A percentile compares a stretch with the other conserved stretches of the same genome.
Evolutionary conservation across 2,113 vertebrate species (phyloP).

Genomic region (Malaclemys terrapin): DNA sequence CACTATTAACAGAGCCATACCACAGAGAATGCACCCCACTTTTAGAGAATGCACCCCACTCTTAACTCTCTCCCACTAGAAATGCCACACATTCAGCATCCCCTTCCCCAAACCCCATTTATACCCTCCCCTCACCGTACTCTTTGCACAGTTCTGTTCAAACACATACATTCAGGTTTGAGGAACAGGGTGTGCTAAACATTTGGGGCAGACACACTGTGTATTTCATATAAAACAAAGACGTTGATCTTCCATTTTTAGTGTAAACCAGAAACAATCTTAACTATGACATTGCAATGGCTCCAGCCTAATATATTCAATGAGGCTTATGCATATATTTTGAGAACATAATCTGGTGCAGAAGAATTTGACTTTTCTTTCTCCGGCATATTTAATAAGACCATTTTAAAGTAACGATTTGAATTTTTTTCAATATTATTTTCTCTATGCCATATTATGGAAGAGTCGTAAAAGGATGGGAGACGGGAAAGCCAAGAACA

Average conservation of each 20-base stretch:
- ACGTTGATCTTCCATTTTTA: background rate
- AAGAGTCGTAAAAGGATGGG: background rate
- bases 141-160: background rate
- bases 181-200: background rate
- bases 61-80: background rate
- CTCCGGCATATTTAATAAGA: background rate
- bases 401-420: background rate
- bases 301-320: background rate
- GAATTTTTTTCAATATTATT: background rate
- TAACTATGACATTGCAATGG: background rate
- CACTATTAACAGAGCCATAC: background rate
- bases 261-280: background rate
- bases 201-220: background rate
- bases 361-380: background rate
- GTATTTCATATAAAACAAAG: background rate
- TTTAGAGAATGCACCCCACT: background rate
- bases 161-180: background rate
- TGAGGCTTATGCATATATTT: background rate
- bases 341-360: background rate
- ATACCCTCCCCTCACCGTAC: fast-evolving
- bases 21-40: background rate
- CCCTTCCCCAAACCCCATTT: background rate
- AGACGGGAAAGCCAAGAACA: background rate
- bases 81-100: background rate
- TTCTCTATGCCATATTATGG: background rate